Percentiles rank a stretch among this genome's conserved stretches.
Conservation (phyloP, 2,797 vertebrate species). For the Falco biarmicus region DNA sequence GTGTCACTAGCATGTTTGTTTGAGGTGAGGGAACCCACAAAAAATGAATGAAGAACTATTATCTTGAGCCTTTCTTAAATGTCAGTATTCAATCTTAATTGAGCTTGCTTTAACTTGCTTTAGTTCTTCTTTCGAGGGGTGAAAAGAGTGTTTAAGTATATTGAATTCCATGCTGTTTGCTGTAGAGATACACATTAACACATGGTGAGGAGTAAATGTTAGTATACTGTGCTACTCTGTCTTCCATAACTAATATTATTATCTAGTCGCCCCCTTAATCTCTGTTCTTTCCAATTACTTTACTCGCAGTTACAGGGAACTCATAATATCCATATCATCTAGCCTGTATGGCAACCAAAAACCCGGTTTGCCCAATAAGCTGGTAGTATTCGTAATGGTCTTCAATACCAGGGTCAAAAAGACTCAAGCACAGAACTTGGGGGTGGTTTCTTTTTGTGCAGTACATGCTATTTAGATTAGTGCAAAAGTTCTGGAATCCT, state of each 20-base stretch:
- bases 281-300: neutral
- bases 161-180: constrained; percentile 13
- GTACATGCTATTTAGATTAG: neutral
- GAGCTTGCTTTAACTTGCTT: constrained; percentile 12
- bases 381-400: neutral
- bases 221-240: neutral
- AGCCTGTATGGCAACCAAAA: neutral
- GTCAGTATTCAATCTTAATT: neutral
- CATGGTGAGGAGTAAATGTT: neutral
- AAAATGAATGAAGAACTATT: neutral
- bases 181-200: neutral
- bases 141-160: neutral
- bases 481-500: neutral
- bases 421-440: neutral
- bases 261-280: neutral
- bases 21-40: neutral
- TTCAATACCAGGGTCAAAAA: neutral
- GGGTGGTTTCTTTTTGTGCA: neutral
- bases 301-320: neutral
- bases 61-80: neutral
- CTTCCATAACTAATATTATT: neutral
- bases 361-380: neutral
- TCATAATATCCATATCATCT: neutral
- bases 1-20: neutral
- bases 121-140: neutral